Evolutionary conservation across 2,888 invertebrate genomes (phyloP), one percentile per base, ranked within the genome.

Genomic region (Dinocampus coccinellae): DNA sequence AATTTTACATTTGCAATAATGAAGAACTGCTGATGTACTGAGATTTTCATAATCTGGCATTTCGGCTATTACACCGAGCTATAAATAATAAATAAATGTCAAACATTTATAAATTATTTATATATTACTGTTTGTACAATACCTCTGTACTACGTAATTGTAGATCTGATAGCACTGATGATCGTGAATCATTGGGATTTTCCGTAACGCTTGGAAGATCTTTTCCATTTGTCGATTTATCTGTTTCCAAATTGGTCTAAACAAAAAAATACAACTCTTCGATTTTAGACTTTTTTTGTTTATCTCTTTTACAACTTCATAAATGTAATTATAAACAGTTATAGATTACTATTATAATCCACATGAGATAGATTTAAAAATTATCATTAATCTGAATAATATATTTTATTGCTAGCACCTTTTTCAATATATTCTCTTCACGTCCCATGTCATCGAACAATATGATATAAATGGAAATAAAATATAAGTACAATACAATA

Each of bases 1-100:
- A 84, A 95, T 94, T 91, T 94, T 94, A 69, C 91, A 91, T 89
- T 95, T 94, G 89, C 95, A 95, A 82, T 94, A 94, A 84, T 92
- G 91, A 84, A 95, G 89, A 77, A 95, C 92, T 10, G 94, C 93
- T 11, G 95, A 94, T 34, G 94, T 94, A 79, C 93, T 94, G 86
- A 92, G 89, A 77, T 91, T 91, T 78, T 92, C 91, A 52, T 90
- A 90, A 81, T 91, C 91, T 73, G 92, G 92, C 74, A 91, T 91
- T 82, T 93, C 93, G 0, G 91, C 90, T 78, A 92, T 91, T 87
- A 93, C 93, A 73, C 92, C 93, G 78, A 92, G 91, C 93, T 93
- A 85, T 71, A 68, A 73, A 58, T 70, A 62, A 73, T 61, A 85
- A 85, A 65, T 68, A 68, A 66, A 80, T 79, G 80, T 47, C n/a